Base-by-base conservation (phyloP, 37 sponge, comb jelly and placozoan species). In the Dysidea cf. avara region DNA sequence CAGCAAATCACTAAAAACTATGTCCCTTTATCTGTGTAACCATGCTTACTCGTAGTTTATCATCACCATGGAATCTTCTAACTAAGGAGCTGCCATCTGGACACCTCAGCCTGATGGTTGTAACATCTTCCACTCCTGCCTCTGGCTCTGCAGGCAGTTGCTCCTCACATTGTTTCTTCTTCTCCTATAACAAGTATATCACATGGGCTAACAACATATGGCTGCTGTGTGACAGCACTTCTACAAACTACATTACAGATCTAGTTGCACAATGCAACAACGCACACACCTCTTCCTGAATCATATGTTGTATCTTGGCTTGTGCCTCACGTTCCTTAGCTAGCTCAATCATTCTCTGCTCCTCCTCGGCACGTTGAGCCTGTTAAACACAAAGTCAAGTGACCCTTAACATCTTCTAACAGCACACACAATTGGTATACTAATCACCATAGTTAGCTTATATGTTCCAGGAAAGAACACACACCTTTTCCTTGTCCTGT, bases 401-500 rank as follows among this genome's bases (percentile, higher is more conserved):
- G n/a, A n/a, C n/a, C n/a, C n/a, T 13, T 18, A 43, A 68, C 16
- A 68, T 6, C 22, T 68, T 9, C 51, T 47, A 11, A 29, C 37
- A 47, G 17, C 6, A 5, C 21, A 47, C 28, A 22, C 48, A 46
- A 6, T 24, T 47, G 21, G 21, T 9, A 21, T 11, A 58, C 60
- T n/a, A n/a, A 12, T 12, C 12, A 68, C 31, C 52, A 48, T 25
- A 48, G 20, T 33, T 7, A 28, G 20, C 64, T 6, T 9, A n/a
- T 26, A 26, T 25, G 1, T 5, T 3, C 52, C 51, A 7, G 28
- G 5, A 35, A 46, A 18, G 30, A 2, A 17, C 4, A 2, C 43
- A 29, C 20, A 83, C 74, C 74, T 92, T 95, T 72, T 78, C 61
- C 49, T 61, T 68, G 69, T 95, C 92, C 35, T 81, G 81, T 9